A percentile compares a stretch with the other conserved stretches of the same genome.
Conservation (phyloP, 1,140 invertebrate genomes). For the Lycorma delicatula region DNA sequence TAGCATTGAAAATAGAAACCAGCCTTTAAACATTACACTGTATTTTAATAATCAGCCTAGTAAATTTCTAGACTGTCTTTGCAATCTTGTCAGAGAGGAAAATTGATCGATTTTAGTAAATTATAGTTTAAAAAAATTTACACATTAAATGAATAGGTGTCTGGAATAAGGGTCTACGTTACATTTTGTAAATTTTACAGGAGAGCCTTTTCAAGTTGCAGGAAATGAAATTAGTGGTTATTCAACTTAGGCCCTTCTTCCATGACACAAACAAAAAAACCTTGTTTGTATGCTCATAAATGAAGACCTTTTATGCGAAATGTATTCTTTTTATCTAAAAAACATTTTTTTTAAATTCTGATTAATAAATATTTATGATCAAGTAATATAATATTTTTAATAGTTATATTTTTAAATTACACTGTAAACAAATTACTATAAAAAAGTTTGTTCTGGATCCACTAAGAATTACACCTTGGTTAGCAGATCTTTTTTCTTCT, state of each 20-base stretch:
- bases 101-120: no score
- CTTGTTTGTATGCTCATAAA: neutral
- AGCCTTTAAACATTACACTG: no score
- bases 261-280: neutral
- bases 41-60: no score
- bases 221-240: neutral
- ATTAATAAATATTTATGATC: neutral
- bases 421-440: neutral
- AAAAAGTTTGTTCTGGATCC: slow-evolving; percentile 2
- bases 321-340: slow-evolving; percentile 1
- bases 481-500: slow-evolving; percentile 3
- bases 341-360: neutral
- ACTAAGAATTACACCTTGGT: neutral
- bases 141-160: neutral
- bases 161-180: slow-evolving; percentile 1
- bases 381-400: neutral
- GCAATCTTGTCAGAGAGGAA: no score
- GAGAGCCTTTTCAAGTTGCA: neutral
- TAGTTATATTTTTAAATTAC: neutral
- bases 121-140: no score
- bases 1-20: no score
- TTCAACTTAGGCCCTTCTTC: slow-evolving; percentile 2
- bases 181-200: neutral
- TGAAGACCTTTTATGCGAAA: neutral
- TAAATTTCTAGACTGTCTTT: no score